Evolutionary conservation across 2,113 vertebrate species (phyloP).

Genomic region (Hiodon alosoides): DNA sequence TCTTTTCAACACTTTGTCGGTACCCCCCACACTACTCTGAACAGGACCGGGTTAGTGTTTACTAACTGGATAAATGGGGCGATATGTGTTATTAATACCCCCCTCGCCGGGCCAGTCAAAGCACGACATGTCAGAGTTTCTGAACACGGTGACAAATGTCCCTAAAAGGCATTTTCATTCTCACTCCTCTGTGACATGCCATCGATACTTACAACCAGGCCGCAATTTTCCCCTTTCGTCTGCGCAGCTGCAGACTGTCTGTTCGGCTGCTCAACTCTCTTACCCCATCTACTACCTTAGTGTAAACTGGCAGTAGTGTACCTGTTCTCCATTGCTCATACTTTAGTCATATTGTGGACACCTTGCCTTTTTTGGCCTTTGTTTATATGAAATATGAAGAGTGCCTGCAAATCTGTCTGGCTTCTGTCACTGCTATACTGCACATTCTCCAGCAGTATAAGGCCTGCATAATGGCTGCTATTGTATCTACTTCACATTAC

Average conservation of each 20-base stretch:
- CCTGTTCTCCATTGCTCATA: too few species aligned
- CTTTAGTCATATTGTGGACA: too few species aligned
- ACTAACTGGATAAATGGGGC: neutral
- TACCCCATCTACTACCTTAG: too few species aligned
- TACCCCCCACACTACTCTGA: neutral
- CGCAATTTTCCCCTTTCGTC: neutral
- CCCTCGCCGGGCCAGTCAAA: neutral
- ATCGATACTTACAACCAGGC: neutral
- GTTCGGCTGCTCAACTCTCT: neutral
- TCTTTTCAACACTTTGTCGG: neutral
- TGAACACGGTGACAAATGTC: neutral
- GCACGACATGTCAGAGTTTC: neutral
- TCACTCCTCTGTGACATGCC: neutral
- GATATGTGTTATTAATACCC: neutral
- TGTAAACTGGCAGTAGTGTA: too few species aligned
- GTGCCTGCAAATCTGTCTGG: neutral
- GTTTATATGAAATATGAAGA: too few species aligned
- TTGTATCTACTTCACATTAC: neutral
- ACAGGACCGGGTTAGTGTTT: neutral
- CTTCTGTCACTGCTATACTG: neutral
- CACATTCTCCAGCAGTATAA: too few species aligned
- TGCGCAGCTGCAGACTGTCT: neutral
- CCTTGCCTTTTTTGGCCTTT: too few species aligned
- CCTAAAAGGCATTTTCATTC: slow-evolving; percentile 5
- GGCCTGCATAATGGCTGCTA: too few species aligned